Conservation (phyloP, 2,797 vertebrate genomes). For the Tapirus indicus region DNA sequence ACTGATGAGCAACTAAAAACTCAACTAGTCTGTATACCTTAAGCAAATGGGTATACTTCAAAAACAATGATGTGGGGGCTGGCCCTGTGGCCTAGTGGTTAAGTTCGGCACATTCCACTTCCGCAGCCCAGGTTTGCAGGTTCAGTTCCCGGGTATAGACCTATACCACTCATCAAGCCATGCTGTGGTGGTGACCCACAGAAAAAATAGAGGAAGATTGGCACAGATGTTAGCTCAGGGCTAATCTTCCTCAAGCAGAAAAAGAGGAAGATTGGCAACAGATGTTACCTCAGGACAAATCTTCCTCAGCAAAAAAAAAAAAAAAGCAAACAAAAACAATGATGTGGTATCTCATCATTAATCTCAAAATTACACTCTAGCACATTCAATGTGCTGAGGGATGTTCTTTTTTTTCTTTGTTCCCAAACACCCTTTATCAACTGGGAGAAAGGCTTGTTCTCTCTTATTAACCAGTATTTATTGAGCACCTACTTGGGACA, state of each 20-base stretch:
- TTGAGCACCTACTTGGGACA: neutral
- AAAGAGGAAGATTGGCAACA: too few relatives aligned
- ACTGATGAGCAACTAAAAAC: slow-evolving; percentile 68
- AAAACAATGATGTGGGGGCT: neutral
- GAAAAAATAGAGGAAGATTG: too few relatives aligned
- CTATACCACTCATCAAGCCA: too few relatives aligned
- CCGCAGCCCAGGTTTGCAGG: too few relatives aligned
- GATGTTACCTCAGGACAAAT: too few relatives aligned
- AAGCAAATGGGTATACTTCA: slow-evolving; percentile 48
- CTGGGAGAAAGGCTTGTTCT: neutral
- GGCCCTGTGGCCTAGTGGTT: too few relatives aligned
- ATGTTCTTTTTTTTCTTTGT: neutral
- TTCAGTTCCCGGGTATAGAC: too few relatives aligned
- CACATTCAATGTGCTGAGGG: neutral
- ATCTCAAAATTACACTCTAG: neutral
- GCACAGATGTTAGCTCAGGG: too few relatives aligned
- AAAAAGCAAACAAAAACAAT: neutral
- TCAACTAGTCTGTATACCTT: slow-evolving; percentile 36
- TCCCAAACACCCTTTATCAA: neutral
- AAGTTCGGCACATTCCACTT: too few relatives aligned
- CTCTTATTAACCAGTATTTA: neutral
- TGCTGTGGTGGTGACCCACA: too few relatives aligned
- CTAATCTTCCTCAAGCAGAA: too few relatives aligned
- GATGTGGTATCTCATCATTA: neutral
- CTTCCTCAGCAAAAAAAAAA: too few relatives aligned